Base-by-base conservation (phyloP, 2,888 invertebrate genomes). In the Cheilosia impressa region DNA sequence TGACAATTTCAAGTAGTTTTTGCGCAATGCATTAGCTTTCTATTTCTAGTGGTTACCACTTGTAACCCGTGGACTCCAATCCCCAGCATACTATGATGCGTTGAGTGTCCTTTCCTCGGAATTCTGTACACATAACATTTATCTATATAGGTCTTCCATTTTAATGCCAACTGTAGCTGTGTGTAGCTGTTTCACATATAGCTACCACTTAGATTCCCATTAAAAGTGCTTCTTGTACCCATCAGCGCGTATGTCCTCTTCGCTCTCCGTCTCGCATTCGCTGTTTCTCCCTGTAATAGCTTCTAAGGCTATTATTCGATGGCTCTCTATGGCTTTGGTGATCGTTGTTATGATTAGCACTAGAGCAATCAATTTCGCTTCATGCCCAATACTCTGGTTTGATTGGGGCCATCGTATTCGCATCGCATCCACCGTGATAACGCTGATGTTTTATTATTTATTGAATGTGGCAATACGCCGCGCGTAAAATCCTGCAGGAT, bases 361-460 rank as follows among this genome's bases (percentile, higher is more conserved):
- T 57, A 27, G 27, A 52, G 78, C 63, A 78, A 83, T 79, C 78
- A 78, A 69, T 83, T 63, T 71, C 24, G 13, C 38, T 52, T 22
- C 9, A 34, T 34, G 19, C 24, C 22, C 63, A 50, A 31, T 47
- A 10, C 43, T 0, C 22, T 34, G 22, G 10, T 63, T 9, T 19
- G 17, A 57, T 41, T 71, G 45, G 45, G 63, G 47, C 76, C 43
- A 69, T 52, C 62, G 19, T 19, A 19, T 19, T 19, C 19, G 34
- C 53, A 73, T 45, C 62, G 34, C 58, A 73, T 69, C 62, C 63
- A 69, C 69, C 63, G 57, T 69, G 65, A 73, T 83, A 77, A 77
- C 77, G 50, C 6, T 72, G 62, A 69, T 78, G 66, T 78, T 69
- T 55, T 73, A 78, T 83, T 78, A 79, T 83, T 83, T 78, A 83